These are phyloP conservation scores for Hephaestus fuliginosus DNA, from an alignment of 2,797 vertebrate species.

Conservation along the genomic window DNA sequence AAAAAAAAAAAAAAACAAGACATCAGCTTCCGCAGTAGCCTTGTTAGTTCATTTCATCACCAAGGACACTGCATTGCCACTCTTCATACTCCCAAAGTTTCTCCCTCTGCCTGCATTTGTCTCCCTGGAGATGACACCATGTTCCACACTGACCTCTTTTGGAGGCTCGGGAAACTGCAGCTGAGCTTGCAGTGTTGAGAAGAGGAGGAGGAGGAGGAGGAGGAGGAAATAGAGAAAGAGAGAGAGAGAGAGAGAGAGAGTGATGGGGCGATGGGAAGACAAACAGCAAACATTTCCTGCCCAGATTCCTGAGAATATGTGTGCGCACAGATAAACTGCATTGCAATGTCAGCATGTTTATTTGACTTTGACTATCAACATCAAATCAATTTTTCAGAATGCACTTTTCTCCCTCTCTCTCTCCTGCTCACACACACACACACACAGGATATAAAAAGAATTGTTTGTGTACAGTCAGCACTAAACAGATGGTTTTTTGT, in stretches of 20 bases:
- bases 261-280: constrained; percentile 35
- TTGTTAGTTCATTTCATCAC: constrained; percentile 22
- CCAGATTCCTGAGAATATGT: constrained; percentile 38
- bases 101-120: constrained; percentile 19
- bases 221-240: too few relatives aligned
- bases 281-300: constrained; percentile 21
- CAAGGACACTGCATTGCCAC: constrained; percentile 37
- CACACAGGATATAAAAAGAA: constrained; percentile 64
- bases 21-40: neutral
- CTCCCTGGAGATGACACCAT: constrained; percentile 79
- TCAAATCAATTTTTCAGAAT: constrained; percentile 69
- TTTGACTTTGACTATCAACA: constrained; percentile 70
- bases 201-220: too few relatives aligned
- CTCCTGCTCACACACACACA: neutral
- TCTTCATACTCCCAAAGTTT: constrained; percentile 16
- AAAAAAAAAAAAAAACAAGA: neutral
- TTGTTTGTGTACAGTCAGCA: constrained; percentile 78
- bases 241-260: too few relatives aligned
- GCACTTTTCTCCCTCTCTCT: constrained; percentile 20
- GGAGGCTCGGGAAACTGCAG: constrained; percentile 63
- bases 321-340: constrained; percentile 37
- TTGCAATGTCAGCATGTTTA: constrained; percentile 68
- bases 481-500: constrained; percentile 74
- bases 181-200: constrained; percentile 4
- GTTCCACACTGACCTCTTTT: constrained; percentile 88